Evolutionary conservation across 1,140 invertebrate species (phyloP), one percentile per base, ranked within the genome.

Genomic region (Argopecten irradians): DNA sequence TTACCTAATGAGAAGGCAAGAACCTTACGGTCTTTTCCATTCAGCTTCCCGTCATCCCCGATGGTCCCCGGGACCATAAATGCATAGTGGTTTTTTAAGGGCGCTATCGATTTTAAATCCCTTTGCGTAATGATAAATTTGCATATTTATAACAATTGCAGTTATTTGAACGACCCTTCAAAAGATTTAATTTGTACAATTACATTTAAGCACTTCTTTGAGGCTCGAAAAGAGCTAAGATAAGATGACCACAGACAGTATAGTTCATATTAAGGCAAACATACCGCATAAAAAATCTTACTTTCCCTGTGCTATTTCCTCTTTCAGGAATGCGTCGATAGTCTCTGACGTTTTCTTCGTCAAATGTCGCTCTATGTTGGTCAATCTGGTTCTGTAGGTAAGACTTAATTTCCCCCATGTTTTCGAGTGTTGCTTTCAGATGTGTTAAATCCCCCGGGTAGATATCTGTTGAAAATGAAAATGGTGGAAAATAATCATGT

Each of bases 291-390:
- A 71, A n/a, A 71, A 5, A n/a, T 71, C 55, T 8, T 22, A 71
- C 28, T 1, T 71, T 28, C 55, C 55, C n/a, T 90, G 89, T 46
- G 90, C 89, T 19, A 86, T 39, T 22, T 71, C 33, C 19, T 91
- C 92, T 35, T 91, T 87, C 14, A 94, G 71, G 82, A 91, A 94
- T 11, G 91, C 90, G 83, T 94, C 93, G 34, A 94, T 93, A 92
- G 85, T 94, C 93, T 33, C 91, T 89, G 13, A 92, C 83, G 39
- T 93, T 91, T 3, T 89, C 82, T 22, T 87, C 86, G 86, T 93
- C 89, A 32, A 93, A 91, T 14, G 84, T 91, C 34, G 86, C 32
- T 71, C 84, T 89, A 35, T 93, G 92, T 19, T 91, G 87, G 3
- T 90, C 89, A 32, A 94, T 87, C 84, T 86, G 22, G 7, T 28